Evolutionary conservation across 1,140 invertebrate genomes (phyloP).

Genomic region (Eulimnadia texana): DNA sequence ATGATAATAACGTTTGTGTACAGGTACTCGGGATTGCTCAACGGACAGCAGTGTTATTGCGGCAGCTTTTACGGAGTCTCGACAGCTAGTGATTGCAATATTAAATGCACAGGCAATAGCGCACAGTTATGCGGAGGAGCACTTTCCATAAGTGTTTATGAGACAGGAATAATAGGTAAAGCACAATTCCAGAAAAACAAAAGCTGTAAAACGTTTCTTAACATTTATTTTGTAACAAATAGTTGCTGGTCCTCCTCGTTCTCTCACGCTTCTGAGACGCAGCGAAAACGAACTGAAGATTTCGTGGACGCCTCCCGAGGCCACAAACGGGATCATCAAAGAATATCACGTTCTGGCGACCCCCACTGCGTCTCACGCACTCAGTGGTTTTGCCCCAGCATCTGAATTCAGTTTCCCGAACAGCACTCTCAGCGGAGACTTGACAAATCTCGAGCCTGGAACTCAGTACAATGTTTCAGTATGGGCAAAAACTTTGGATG

Average conservation of each 20-base stretch:
- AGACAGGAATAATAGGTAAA: conserved; percentile 34
- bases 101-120: conserved; percentile 25
- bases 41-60: conserved; percentile 32
- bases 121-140: conserved; percentile 30
- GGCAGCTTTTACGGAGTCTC: conserved; percentile 29
- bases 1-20: too few relatives aligned
- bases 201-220: conserved; percentile 23
- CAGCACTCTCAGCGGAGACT: conserved; percentile 26
- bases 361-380: conserved; percentile 18
- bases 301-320: conserved; percentile 39
- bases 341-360: conserved; percentile 37
- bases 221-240: conserved; percentile 25
- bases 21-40: conserved; percentile 34
- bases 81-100: conserved; percentile 28
- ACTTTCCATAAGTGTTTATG: conserved; percentile 32
- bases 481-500: conserved; percentile 42
- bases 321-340: conserved; percentile 42
- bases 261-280: conserved; percentile 19
- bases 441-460: conserved; percentile 50
- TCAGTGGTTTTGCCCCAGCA: conserved; percentile 21
- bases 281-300: conserved; percentile 31
- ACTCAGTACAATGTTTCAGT: conserved; percentile 54
- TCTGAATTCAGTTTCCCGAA: conserved; percentile 32
- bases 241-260: conserved; percentile 22
- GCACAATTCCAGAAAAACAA: not conserved